Evolutionary conservation across 2,113 vertebrate genomes (phyloP).

Genomic region (Heterocephalus glaber): DNA sequence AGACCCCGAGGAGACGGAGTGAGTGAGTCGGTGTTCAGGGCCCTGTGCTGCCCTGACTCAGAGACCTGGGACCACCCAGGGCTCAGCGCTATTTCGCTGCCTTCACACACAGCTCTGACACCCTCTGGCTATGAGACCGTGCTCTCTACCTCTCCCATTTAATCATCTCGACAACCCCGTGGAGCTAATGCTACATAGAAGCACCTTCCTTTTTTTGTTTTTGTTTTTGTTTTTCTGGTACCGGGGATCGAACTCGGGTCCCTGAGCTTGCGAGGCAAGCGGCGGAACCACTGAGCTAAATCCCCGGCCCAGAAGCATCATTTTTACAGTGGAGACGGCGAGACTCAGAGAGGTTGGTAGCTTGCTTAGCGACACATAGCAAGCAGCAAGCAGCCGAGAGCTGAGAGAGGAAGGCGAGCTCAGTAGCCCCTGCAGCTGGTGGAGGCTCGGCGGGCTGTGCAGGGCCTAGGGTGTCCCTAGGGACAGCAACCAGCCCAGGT

Average conservation of each 20-base stretch:
- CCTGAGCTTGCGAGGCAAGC: no score
- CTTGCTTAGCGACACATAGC: background rate
- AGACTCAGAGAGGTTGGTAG: background rate
- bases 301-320: no score
- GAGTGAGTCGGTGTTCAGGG: no score
- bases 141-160: background rate
- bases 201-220: no score
- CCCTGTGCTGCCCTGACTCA: background rate
- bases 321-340: background rate
- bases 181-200: background rate
- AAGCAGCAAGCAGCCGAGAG: background rate
- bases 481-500: background rate
- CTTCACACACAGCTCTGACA: background rate
- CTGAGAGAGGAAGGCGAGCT: background rate
- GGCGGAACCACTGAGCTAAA: no score
- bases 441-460: fast-evolving
- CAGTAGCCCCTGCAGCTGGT: background rate
- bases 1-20: no score
- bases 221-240: no score
- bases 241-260: no score
- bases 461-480: background rate
- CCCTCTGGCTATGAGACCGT: no score
- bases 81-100: background rate
- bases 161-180: background rate
- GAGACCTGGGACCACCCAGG: background rate